Conservation (phyloP, 2,797 vertebrate species). For the Anguilla marmorata region DNA sequence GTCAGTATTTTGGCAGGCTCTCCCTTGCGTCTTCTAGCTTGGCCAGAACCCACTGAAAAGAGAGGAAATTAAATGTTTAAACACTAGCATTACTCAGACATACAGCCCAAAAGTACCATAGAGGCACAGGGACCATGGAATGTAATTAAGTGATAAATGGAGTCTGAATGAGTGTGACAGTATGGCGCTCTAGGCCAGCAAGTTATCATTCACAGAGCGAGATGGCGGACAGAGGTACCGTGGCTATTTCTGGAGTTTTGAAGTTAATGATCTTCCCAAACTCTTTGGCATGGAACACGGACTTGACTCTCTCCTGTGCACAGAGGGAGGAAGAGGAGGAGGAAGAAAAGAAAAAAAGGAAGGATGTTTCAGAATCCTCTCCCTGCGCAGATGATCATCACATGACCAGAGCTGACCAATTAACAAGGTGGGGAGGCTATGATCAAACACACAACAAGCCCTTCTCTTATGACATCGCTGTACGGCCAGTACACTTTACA, state of each 20-base stretch:
- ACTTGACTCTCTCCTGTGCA: constrained; percentile 90
- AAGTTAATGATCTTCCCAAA: constrained; percentile 99
- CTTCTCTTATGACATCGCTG: background rate
- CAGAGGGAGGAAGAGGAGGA: background rate
- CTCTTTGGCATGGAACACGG: constrained; percentile 97
- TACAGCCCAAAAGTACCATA: background rate
- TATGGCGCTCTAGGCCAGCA: background rate
- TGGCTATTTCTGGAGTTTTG: constrained; percentile 85
- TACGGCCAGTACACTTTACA: background rate
- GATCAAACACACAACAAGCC: background rate
- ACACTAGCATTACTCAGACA: background rate
- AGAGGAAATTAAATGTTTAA: constrained; percentile 12
- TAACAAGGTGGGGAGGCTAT: background rate
- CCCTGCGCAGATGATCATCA: background rate
- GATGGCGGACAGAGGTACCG: constrained; percentile 67
- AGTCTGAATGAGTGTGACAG: background rate
- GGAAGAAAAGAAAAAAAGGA: background rate
- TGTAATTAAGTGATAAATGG: background rate
- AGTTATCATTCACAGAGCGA: background rate
- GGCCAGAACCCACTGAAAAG: constrained; percentile 87
- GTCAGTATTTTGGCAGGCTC: constrained; percentile 75
- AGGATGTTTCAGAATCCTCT: background rate
- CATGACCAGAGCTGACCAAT: background rate
- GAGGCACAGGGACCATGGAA: background rate
- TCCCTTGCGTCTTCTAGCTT: constrained; percentile 92